Conservation (phyloP, 2,797 vertebrate genomes). For the Sorex maritimensis region DNA sequence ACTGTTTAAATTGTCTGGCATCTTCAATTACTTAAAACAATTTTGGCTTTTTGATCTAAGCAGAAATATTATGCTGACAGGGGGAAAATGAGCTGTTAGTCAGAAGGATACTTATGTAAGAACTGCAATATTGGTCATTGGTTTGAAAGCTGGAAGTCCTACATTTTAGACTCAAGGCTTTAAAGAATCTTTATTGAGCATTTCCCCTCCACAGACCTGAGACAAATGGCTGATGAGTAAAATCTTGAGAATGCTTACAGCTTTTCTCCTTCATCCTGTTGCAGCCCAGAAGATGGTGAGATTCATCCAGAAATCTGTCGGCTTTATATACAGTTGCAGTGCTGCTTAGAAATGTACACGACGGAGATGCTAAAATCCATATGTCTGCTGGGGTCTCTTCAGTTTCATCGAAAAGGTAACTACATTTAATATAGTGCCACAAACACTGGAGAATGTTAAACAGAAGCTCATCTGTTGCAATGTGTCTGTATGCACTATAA, state of each 20-base stretch:
- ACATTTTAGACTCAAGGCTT: slow-evolving; percentile 65
- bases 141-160: slow-evolving; percentile 74
- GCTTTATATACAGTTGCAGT: slow-evolving; percentile 98
- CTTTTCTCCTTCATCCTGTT: slow-evolving; percentile 83
- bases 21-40: slow-evolving; percentile 81
- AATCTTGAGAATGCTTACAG: slow-evolving; percentile 69
- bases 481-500: background rate
- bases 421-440: slow-evolving; percentile 3
- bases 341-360: slow-evolving; percentile 99
- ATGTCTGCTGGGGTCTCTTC: slow-evolving; percentile 97
- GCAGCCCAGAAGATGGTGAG: slow-evolving; percentile 98
- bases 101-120: slow-evolving; percentile 82
- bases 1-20: slow-evolving; percentile 71
- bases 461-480: slow-evolving; percentile 45
- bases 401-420: slow-evolving; percentile 98
- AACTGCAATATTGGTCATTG: slow-evolving; percentile 70
- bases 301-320: slow-evolving; percentile 99
- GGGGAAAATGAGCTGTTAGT: slow-evolving; percentile 60
- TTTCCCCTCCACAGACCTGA: slow-evolving; percentile 4
- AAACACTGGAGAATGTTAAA: slow-evolving; percentile 31
- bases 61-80: slow-evolving; percentile 55
- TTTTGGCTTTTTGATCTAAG: slow-evolving; percentile 73
- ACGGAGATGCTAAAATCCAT: slow-evolving; percentile 99
- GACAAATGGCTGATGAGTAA: slow-evolving; percentile 71
- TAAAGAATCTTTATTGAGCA: slow-evolving; percentile 61